A percentile compares a stretch with the other conserved stretches of the same genome.
These are phyloP conservation scores for Seriola aureovittata DNA, from an alignment of 2,113 vertebrate genomes.

Conservation along the genomic window DNA sequence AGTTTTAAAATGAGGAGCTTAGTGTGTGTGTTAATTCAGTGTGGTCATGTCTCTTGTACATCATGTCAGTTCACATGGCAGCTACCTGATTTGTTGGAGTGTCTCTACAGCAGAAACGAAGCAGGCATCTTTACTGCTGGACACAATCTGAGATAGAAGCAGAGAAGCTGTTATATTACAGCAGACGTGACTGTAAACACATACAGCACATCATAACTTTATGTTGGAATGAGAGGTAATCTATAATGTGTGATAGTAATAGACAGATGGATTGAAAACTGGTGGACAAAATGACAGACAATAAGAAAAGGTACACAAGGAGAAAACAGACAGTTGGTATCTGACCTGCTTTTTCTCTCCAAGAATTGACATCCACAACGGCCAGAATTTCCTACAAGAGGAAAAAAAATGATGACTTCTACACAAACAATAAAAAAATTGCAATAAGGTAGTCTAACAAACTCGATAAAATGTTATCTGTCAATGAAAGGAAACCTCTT, in stretches of 20 bases:
- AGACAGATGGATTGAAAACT: neutral
- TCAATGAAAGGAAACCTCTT: neutral
- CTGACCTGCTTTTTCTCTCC: slow-evolving; percentile 93
- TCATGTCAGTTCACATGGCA: neutral
- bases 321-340: neutral
- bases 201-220: neutral
- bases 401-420: neutral
- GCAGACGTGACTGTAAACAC: neutral
- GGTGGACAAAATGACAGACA: neutral
- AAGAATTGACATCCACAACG: slow-evolving; percentile 87
- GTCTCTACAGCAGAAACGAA: slow-evolving; percentile 95
- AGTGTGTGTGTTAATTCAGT: no score
- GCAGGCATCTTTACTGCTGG: slow-evolving; percentile 92
- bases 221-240: neutral
- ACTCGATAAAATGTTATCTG: neutral
- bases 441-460: neutral
- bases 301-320: no score
- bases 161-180: slow-evolving; percentile 7
- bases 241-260: neutral
- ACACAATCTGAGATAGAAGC: slow-evolving; percentile 86
- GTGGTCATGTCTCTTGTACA: no score
- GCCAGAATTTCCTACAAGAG: slow-evolving; percentile 94
- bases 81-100: slow-evolving; percentile 97
- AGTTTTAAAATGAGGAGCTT: no score
- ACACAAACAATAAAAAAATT: neutral